Conservation (phyloP, 2,797 vertebrate species). For the Halcyon leucocephala region DNA sequence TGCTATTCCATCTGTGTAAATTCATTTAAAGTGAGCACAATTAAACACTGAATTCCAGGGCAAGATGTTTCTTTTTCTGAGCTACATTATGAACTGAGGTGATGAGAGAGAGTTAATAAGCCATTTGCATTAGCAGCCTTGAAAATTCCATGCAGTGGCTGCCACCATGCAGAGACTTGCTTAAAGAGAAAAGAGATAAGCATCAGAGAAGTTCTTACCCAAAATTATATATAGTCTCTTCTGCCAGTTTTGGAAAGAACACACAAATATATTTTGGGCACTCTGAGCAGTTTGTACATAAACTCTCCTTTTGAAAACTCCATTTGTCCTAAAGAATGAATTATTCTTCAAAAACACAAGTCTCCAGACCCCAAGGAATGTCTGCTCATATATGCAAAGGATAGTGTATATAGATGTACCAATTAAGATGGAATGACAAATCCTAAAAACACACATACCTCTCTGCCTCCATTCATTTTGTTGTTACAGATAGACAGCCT, state of each 20-base stretch:
- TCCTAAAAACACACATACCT: neutral
- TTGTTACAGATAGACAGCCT: neutral
- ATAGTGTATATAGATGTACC: neutral
- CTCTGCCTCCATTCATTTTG: neutral
- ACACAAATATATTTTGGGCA: neutral
- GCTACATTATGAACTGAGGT: neutral
- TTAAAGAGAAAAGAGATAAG: neutral
- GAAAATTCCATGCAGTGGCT: neutral
- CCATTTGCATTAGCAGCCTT: neutral
- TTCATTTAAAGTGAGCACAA: neutral
- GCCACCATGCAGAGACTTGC: neutral
- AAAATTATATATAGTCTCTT: neutral
- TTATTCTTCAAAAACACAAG: neutral
- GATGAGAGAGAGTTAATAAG: neutral
- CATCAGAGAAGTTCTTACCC: neutral
- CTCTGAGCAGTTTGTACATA: neutral
- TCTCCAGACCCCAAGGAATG: neutral
- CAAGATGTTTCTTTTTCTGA: neutral
- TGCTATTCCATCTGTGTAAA: neutral
- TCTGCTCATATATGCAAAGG: neutral
- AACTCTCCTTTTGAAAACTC: neutral
- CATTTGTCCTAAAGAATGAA: neutral
- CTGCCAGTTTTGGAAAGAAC: neutral
- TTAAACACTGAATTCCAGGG: neutral
- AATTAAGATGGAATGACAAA: neutral